Evolutionary conservation across 2,113 vertebrate species (phyloP), one percentile per base, ranked within the genome.

Genomic region (Aramus guarauna): DNA sequence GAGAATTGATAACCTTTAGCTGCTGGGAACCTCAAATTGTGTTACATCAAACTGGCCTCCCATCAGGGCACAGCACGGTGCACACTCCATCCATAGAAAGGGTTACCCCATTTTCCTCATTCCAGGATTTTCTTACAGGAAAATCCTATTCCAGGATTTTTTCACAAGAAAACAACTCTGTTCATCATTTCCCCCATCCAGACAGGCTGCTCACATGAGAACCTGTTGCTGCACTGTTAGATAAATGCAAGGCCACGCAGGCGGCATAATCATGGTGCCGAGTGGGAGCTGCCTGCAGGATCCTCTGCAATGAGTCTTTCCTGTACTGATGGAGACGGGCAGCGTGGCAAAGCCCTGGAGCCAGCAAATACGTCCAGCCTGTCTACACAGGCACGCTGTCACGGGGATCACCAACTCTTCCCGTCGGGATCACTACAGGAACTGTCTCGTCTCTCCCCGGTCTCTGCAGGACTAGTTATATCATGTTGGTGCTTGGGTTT

Each of bases 51-150:
- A 34, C 9, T n/a, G 26, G 18, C 24, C 39, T 80, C 41, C 36
- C 41, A 15, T 47, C 53, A 36, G 56, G 32, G 37, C 34, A n/a
- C 45, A 62, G 58, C 63, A 45, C 0, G 0, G 8, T 0, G 34
- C 16, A 41, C 19, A 34, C 13, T 32, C 34, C 0, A 0, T 12
- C 32, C 0, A 0, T 26, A 12, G 30, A 73, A 81, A 78, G 2
- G 4, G 3, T 69, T 74, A 43, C 5, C 39, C 62, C 18, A 15
- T 58, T n/a, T 53, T 36, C 9, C 41, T 73, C 30, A 16, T 67
- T 41, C 59, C 68, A 82, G 48, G n/a, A n/a, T n/a, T n/a, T n/a
- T n/a, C n/a, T n/a, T n/a, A n/a, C n/a, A n/a, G n/a, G n/a, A n/a
- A n/a, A n/a, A n/a, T n/a, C n/a, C 8, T 82, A 41, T 58, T 78